Percentiles rank a stretch among this genome's conserved stretches.
Conservation (phyloP, 2,888 invertebrate species). For the Callyntrura guangdongensis region DNA sequence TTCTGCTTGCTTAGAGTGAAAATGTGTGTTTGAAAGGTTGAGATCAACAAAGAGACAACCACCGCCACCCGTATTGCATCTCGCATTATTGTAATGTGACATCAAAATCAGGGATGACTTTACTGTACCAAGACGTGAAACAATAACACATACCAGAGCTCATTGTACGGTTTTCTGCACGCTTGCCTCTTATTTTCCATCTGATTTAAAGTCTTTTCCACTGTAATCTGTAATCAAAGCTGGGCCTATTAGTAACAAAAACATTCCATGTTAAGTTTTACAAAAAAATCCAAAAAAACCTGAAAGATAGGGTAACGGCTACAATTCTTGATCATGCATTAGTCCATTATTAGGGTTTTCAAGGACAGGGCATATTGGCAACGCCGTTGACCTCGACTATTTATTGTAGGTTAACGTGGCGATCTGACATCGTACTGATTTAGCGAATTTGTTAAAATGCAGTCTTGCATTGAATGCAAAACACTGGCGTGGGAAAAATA, state of each 20-base stretch:
- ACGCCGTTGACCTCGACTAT: too few species aligned
- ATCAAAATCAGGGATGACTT: conserved; percentile 54
- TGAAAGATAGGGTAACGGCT: not conserved
- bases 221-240: conserved; percentile 38
- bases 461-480: too few species aligned
- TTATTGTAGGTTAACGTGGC: too few species aligned
- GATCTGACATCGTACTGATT: too few species aligned
- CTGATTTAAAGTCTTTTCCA: conserved; percentile 14
- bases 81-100: not conserved
- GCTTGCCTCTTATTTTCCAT: conserved; percentile 4
- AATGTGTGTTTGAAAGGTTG: conserved; percentile 46
- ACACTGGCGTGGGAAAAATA: too few species aligned
- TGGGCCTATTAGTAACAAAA: not conserved
- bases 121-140: conserved; percentile 1
- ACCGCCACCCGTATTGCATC: conserved; percentile 42
- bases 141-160: conserved; percentile 22
- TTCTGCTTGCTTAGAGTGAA: conserved; percentile 25
- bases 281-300: not conserved
- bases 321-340: not conserved
- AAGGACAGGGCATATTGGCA: too few species aligned
- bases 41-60: conserved; percentile 14
- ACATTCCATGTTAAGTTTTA: not conserved
- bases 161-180: not conserved
- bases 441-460: too few species aligned
- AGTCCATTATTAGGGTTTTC: too few species aligned